Conservation (phyloP, 2,888 invertebrate species). For the Colostygia pectinataria region DNA sequence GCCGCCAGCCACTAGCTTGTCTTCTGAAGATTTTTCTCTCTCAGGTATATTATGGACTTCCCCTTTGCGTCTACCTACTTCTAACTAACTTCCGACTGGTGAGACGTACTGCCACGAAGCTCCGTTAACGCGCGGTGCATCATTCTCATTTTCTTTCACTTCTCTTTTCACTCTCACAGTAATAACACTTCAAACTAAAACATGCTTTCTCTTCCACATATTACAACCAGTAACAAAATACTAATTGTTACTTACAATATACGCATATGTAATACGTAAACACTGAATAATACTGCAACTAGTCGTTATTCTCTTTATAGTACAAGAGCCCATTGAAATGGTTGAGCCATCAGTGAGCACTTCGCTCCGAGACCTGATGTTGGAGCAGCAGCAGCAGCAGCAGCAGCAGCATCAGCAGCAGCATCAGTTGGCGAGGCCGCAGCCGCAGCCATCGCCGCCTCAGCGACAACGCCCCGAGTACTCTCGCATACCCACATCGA, state of each 20-base stretch:
- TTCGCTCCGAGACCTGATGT: conserved; percentile 57
- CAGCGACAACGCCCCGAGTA: conserved; percentile 62
- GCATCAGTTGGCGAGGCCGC: conserved; percentile 42
- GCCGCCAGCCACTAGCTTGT: conserved; percentile 72
- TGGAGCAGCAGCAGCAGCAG: conserved; percentile 44
- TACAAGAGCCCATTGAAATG: conserved; percentile 41
- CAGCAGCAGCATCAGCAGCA: conserved; percentile 54
- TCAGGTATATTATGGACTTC: conserved; percentile 46
- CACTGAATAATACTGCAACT: too few species aligned
- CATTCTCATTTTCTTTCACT: conserved; percentile 8
- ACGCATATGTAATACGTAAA: too few species aligned
- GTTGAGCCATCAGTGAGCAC: conserved; percentile 44
- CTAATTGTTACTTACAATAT: too few species aligned
- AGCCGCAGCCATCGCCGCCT: conserved; percentile 63
- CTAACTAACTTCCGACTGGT: conserved; percentile 5
- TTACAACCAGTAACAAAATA: conserved; percentile 1
- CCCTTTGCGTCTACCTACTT: conserved; percentile 3
- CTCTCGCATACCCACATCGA: conserved; percentile 67
- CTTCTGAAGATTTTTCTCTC: conserved; percentile 68
- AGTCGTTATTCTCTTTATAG: too few species aligned
- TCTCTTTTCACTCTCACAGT: conserved; percentile 6
- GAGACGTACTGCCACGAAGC: conserved; percentile 12
- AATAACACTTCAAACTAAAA: conserved; percentile 14
- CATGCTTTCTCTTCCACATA: conserved; percentile 14
- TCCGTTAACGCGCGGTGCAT: conserved; percentile 8